These are phyloP conservation scores for Ctena decussata DNA, from an alignment of 2,888 invertebrate genomes.

Conservation along the genomic window DNA sequence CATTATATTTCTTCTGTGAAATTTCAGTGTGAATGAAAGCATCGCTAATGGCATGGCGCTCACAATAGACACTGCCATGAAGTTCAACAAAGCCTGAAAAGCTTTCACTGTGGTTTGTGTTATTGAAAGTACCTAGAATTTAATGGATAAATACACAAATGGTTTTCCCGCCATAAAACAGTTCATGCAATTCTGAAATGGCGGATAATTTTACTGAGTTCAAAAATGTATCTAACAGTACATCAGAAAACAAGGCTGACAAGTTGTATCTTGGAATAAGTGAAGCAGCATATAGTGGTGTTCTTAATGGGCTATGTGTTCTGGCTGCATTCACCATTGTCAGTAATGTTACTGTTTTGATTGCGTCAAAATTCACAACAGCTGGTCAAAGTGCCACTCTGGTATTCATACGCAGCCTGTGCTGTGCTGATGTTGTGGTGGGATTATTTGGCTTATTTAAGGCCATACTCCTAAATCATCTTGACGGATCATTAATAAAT, in stretches of 20 bases:
- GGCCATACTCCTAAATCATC: slow-evolving; percentile 67
- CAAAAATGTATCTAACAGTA: not conserved
- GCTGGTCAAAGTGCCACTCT: slow-evolving; percentile 78
- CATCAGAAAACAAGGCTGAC: not conserved
- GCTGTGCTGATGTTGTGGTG: slow-evolving; percentile 75
- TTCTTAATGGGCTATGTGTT: slow-evolving; percentile 35
- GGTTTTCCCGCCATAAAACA: no score
- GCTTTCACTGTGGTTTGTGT: no score
- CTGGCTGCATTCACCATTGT: slow-evolving; percentile 67
- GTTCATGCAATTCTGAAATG: no score
- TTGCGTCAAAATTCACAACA: slow-evolving; percentile 74
- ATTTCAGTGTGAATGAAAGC: no score
- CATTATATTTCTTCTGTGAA: no score
- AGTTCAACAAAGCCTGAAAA: no score
- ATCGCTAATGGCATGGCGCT: no score
- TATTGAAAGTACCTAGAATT: no score
- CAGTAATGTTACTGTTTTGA: slow-evolving; percentile 69
- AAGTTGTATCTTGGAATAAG: not conserved
- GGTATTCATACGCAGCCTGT: slow-evolving; percentile 81
- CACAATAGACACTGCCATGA: no score
- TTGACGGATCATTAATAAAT: slow-evolving; percentile 70
- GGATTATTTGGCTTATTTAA: slow-evolving; percentile 80
- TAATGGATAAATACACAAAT: no score
- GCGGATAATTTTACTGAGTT: no score
- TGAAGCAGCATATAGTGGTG: slow-evolving; percentile 16